A percentile compares a stretch with the other conserved stretches of the same genome.
These are phyloP conservation scores for Lateolabrax maculatus DNA, from an alignment of 2,797 vertebrate species.

Conservation along the genomic window DNA sequence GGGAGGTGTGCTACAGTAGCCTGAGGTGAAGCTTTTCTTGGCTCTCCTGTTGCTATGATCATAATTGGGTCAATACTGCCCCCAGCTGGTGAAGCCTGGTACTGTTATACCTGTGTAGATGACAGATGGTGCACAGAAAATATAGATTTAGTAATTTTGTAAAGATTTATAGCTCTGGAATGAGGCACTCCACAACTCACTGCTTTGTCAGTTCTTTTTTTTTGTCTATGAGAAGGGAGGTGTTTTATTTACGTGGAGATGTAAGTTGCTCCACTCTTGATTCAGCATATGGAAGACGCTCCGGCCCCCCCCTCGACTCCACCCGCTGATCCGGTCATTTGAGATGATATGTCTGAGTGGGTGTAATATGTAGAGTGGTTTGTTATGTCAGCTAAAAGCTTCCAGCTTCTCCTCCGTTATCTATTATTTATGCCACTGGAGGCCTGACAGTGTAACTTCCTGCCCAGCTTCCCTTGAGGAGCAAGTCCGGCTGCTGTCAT, in stretches of 20 bases:
- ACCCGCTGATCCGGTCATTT: conserved; percentile 53
- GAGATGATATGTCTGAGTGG: conserved; percentile 71
- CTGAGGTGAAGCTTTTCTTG: conserved; percentile 64
- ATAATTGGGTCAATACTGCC: conserved; percentile 67
- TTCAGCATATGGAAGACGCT: conserved; percentile 52
- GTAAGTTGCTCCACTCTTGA: conserved; percentile 40
- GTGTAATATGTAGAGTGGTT: conserved; percentile 71
- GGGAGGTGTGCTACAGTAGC: conserved; percentile 56
- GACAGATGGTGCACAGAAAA: not conserved
- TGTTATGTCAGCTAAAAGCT: conserved; percentile 79
- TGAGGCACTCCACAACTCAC: not conserved
- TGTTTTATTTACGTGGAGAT: not conserved
- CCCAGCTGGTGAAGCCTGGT: conserved; percentile 64
- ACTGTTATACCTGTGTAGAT: not conserved
- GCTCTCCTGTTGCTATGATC: conserved; percentile 26
- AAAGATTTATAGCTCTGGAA: not conserved
- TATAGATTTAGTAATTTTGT: not conserved
- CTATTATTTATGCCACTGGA: conserved; percentile 73
- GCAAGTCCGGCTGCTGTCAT: conserved; percentile 6
- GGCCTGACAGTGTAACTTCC: conserved; percentile 66
- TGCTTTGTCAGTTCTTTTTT: not conserved
- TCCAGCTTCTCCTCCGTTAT: conserved; percentile 62
- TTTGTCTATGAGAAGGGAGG: not conserved
- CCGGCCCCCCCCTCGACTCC: conserved; percentile 4
- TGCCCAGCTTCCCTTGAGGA: conserved; percentile 44